phyloP scores from a whole-genome alignment of 2,888 invertebrate genomes.

The Dusona sp. region DNA sequence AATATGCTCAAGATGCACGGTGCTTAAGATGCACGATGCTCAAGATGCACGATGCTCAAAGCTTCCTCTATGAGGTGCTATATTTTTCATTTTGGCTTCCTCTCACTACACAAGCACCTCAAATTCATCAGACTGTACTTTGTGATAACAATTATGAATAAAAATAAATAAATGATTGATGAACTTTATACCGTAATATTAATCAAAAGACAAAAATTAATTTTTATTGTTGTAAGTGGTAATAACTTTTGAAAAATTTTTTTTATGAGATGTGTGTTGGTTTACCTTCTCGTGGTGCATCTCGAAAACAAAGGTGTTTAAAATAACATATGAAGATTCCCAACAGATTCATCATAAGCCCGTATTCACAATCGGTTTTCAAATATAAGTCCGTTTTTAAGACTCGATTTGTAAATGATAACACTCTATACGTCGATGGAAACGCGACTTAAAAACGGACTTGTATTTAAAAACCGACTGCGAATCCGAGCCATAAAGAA shows the following conservation, averaged over 20 bases:
- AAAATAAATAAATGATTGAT: background rate
- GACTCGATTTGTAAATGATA: background rate
- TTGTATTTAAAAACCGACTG: no score
- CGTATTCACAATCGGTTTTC: background rate
- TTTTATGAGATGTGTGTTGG: slow-evolving; percentile 15
- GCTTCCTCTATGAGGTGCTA: no score
- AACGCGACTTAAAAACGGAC: no score
- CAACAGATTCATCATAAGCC: background rate
- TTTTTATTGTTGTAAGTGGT: no score
- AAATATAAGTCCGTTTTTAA: background rate
- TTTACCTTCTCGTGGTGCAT: slow-evolving; percentile 33
- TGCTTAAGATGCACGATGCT: background rate
- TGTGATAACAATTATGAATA: background rate
- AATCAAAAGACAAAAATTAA: no score
- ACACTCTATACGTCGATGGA: no score
- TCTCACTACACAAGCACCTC: background rate
- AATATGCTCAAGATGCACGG: background rate
- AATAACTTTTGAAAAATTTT: background rate
- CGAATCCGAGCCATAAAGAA: no score
- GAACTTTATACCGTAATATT: no score
- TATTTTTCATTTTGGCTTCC: background rate
- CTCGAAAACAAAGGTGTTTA: slow-evolving; percentile 32
- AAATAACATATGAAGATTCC: slow-evolving; percentile 8
- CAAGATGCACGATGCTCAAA: background rate
- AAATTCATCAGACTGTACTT: background rate